Base-by-base conservation (phyloP, 2,888 invertebrate species). In the Pammene aurita region DNA sequence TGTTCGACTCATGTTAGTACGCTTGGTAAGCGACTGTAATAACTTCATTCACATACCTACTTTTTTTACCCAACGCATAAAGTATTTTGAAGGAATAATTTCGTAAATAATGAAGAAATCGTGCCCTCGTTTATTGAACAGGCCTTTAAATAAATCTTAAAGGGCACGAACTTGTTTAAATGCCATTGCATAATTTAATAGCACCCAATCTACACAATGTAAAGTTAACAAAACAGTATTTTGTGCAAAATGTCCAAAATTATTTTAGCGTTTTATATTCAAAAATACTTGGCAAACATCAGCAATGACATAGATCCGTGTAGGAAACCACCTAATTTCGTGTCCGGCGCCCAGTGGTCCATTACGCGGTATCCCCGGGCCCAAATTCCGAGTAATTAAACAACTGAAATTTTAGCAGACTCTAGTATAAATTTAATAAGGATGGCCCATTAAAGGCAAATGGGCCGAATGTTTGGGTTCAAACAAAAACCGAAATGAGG, bases 341-440 rank as follows among this genome's bases (percentile, higher is more conserved):
- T 76, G 81, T 78, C 82, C 75, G 66, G 71, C 81, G 83, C 84
- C 82, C 84, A 80, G 77, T 78, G 81, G 71, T 75, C 77, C 84
- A 83, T 85, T 89, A 88, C 80, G 83, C 81, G 89, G 87, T 84
- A 81, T 73, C 81, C 85, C 85, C 78, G 83, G 82, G 80, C 87
- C 86, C 84, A 84, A 90, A 89, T 89, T 89, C 84, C 84, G 80
- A 82, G 86, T 86, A 90, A 90, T 92, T 91, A 90, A 91, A 90
- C 90, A 86, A 87, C 87, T 89, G 88, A 89, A 89, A 90, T 88
- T 88, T 90, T 90, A 89, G 89, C 89, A 84, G 86, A 84, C 78
- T 85, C 87, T 86, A 83, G 89, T 88, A 89, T 90, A 90, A 89
- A 90, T 91, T 89, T 90, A 88, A 90, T 89, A 90, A 89, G 86